phyloP scores from a whole-genome alignment of 2,113 vertebrate genomes.

The Notarius quadriscutis region DNA sequence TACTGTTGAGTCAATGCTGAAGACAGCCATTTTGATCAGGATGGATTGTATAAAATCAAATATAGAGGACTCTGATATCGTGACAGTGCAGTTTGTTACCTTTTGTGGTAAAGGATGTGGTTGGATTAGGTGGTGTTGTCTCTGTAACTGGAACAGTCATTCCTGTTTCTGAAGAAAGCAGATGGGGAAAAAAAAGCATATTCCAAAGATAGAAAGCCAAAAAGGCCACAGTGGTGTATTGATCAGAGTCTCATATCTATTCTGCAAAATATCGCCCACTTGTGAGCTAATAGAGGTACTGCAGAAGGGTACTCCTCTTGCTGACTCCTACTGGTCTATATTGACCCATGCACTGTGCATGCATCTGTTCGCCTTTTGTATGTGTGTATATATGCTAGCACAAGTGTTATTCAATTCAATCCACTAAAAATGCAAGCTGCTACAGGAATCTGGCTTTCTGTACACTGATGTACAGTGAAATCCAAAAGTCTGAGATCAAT shows the following conservation, averaged over 20 bases:
- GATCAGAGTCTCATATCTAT: not conserved
- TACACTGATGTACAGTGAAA: not conserved
- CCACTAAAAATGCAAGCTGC: not conserved
- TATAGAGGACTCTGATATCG: not conserved
- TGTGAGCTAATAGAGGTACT: slow-evolving; percentile 27
- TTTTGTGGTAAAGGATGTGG: slow-evolving; percentile 53
- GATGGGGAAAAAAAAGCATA: slow-evolving; percentile 1
- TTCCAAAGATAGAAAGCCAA: slow-evolving; percentile 15
- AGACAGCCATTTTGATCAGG: not conserved
- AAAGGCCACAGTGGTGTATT: not conserved
- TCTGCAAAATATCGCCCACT: slow-evolving; percentile 40
- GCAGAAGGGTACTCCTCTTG: slow-evolving; percentile 1
- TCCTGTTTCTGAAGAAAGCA: slow-evolving; percentile 59
- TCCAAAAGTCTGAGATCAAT: not conserved
- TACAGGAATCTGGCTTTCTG: not conserved
- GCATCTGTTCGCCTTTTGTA: not conserved
- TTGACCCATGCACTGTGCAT: not conserved
- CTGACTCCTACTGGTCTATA: not conserved
- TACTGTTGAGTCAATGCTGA: not conserved
- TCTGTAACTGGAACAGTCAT: slow-evolving; percentile 54
- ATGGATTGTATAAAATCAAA: not conserved
- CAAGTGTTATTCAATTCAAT: slow-evolving; percentile 1
- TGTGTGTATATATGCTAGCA: not conserved
- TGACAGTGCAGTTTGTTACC: slow-evolving; percentile 54
- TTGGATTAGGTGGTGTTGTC: slow-evolving; percentile 50